phyloP scores from a whole-genome alignment of 2,797 vertebrate species.

The Smutsia temminckii region DNA sequence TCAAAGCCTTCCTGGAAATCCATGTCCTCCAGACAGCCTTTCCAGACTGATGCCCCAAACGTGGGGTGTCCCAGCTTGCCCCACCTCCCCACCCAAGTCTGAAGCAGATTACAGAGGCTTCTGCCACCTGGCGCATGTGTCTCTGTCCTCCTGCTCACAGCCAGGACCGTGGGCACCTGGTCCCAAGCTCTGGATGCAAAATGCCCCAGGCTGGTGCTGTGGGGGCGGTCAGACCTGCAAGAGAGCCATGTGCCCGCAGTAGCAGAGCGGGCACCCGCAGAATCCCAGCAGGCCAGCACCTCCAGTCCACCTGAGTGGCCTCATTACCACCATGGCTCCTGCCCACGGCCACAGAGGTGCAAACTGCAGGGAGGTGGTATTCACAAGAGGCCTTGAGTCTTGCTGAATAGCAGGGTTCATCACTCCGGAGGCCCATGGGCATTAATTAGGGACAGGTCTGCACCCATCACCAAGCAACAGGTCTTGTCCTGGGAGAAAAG shows the following conservation, averaged over 20 bases:
- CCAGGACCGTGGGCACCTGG: fast-evolving
- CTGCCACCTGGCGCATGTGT: fast-evolving
- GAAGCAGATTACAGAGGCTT: background rate
- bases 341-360: background rate
- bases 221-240: background rate
- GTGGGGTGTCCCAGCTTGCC: background rate
- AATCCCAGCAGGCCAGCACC: background rate
- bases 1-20: background rate
- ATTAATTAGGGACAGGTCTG: background rate
- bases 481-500: background rate
- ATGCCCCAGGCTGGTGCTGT: fast-evolving
- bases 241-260: fast-evolving
- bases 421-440: background rate
- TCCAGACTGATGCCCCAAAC: background rate
- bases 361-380: background rate
- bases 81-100: background rate
- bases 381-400: background rate
- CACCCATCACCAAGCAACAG: background rate
- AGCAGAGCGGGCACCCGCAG: no score
- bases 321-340: fast-evolving
- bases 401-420: background rate
- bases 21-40: background rate
- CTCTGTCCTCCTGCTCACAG: background rate
- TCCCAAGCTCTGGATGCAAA: fast-evolving
- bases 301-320: fast-evolving